These are phyloP conservation scores for Rotaria magnacalcarata DNA, from an alignment of 2,888 invertebrate species.

Conservation along the genomic window DNA sequence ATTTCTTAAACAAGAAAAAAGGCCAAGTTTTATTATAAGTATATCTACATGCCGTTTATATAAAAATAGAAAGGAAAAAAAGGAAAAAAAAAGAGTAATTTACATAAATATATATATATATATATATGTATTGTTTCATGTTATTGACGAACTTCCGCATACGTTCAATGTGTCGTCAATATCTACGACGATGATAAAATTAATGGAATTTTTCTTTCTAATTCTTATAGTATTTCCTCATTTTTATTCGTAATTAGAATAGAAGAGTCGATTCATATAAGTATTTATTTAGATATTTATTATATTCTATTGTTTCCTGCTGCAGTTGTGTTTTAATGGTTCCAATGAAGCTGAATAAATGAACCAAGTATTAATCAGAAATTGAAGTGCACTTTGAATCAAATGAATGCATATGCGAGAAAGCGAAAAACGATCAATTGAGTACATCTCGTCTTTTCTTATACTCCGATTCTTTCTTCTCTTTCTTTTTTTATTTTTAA, in stretches of 20 bases:
- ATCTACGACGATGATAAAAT: background rate
- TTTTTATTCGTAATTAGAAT: background rate
- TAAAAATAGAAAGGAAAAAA: background rate
- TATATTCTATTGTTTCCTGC: background rate
- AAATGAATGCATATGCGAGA: background rate
- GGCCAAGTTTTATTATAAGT: background rate
- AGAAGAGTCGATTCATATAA: background rate
- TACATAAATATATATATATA: background rate
- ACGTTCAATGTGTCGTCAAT: background rate
- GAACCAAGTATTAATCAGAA: slow-evolving; percentile 19
- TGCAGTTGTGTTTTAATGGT: background rate
- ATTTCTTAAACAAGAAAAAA: background rate
- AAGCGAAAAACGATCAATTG: background rate
- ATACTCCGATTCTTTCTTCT: background rate
- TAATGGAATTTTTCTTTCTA: background rate
- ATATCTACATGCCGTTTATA: background rate
- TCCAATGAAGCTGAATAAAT: slow-evolving; percentile 12
- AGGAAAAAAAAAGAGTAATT: background rate
- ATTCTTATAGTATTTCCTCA: background rate
- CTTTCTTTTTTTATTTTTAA: background rate
- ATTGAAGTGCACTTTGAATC: slow-evolving; percentile 16
- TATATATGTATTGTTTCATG: background rate
- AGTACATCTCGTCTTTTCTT: background rate
- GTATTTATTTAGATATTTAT: background rate
- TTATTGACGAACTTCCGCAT: background rate